Evolutionary conservation across 2,888 invertebrate genomes (phyloP), one percentile per base, ranked within the genome.

Genomic region (Drosophila kambysellisi): DNA sequence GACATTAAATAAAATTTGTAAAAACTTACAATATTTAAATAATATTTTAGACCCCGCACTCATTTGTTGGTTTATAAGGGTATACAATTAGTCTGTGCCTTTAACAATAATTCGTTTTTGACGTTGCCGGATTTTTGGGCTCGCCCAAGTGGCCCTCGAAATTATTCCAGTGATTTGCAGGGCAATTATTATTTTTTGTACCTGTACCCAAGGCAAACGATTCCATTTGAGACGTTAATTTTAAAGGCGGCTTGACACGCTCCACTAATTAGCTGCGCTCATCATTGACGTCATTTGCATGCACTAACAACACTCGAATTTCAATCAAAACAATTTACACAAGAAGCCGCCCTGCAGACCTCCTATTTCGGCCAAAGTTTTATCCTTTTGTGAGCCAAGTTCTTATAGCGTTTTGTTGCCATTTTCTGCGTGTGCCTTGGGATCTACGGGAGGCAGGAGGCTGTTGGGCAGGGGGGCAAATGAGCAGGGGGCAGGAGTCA

Each of bases 271-370:
- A 73, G 58, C 58, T 64, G 48, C 59, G 50, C 35, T 63, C 62
- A 56, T 60, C 70, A 74, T 74, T 79, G 82, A 80, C 71, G 83
- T 82, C 83, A 82, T 79, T 88, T 69, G 66, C 88, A 88, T 88
- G 70, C 85, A 74, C 46, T 57, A 64, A 71, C 46, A 62, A 67
- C 53, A 65, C 66, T 81, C 66, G 59, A 70, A 62, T 62, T 70
- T 70, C 81, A 81, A 72, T 89, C 65, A 83, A 59, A 83, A 70
- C 72, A 70, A 65, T 64, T 65, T 58, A 65, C 32, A 52, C 52
- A 9, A 29, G 33, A 41, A 50, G 5, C 15, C 0, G 15, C 46
- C 29, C 15, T 6, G 25, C 15, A 39, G 29, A 11, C 29, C 9
- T 37, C 25, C 37, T 39, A 32, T 30, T 30, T 54, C 25, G 37